phyloP scores from a whole-genome alignment of 2,888 invertebrate genomes.

The Colostygia pectinataria region DNA sequence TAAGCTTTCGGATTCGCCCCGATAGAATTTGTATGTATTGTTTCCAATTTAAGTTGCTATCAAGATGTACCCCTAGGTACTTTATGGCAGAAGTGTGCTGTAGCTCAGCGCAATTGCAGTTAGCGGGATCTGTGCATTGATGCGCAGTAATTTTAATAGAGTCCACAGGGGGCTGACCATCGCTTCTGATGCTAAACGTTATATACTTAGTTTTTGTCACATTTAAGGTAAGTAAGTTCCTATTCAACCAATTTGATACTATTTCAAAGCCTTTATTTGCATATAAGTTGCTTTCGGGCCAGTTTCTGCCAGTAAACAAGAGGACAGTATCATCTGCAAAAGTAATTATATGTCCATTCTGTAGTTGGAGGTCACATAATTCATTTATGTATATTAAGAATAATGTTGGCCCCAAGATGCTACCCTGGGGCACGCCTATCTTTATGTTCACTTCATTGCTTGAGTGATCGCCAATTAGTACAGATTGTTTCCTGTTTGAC shows the following conservation, averaged over 20 bases:
- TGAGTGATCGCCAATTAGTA: neutral
- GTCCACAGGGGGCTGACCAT: constrained; percentile 6
- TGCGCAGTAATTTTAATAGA: constrained; percentile 10
- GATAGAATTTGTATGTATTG: neutral
- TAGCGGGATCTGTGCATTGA: neutral
- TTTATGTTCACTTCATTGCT: constrained; percentile 6
- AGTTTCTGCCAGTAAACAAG: constrained; percentile 5
- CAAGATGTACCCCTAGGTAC: constrained; percentile 10
- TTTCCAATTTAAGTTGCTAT: neutral
- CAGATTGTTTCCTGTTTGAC: constrained; percentile 6
- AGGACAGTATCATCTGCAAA: constrained; percentile 21
- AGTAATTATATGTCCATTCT: constrained; percentile 3
- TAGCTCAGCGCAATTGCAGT: neutral
- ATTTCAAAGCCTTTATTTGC: constrained; percentile 8
- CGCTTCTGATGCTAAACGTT: constrained; percentile 2
- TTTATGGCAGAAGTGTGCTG: neutral
- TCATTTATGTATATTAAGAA: too few relatives aligned
- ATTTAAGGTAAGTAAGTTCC: constrained; percentile 14
- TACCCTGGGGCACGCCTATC: constrained; percentile 20
- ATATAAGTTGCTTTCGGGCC: constrained; percentile 3
- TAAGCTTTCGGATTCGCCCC: constrained; percentile 5
- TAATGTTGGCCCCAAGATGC: constrained; percentile 17
- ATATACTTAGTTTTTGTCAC: constrained; percentile 15
- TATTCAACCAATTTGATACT: constrained; percentile 6
- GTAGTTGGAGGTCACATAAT: constrained; percentile 9